phyloP scores from a whole-genome alignment of 2,113 vertebrate species.

The Misgurnus mizolepis region DNA sequence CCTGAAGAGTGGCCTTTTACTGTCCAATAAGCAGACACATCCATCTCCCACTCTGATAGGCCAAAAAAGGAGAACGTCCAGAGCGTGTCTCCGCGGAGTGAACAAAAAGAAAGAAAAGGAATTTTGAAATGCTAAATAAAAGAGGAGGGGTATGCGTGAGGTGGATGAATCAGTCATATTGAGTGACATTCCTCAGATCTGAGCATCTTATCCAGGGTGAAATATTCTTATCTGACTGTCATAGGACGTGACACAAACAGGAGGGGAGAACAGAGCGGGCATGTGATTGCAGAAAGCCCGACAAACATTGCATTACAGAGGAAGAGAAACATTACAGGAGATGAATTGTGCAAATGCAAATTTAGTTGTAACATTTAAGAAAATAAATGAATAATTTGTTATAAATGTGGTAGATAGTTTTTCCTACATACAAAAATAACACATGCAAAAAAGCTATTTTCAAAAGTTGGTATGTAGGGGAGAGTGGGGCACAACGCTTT shows the following conservation, averaged over 20 bases:
- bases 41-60: constrained; percentile 84
- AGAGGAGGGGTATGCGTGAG: constrained; percentile 51
- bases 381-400: too few relatives aligned
- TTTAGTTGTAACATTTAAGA: too few relatives aligned
- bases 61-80: constrained; percentile 80
- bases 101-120: constrained; percentile 75
- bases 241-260: constrained; percentile 88
- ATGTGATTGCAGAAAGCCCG: constrained; percentile 77
- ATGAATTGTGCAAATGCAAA: too few relatives aligned
- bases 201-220: constrained; percentile 87
- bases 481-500: too few relatives aligned
- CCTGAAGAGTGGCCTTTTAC: constrained; percentile 93
- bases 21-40: constrained; percentile 95
- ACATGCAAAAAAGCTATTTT: too few relatives aligned
- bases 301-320: constrained; percentile 74
- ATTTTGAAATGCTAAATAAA: constrained; percentile 91
- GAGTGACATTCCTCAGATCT: constrained; percentile 95
- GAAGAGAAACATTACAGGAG: neutral
- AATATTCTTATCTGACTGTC: constrained; percentile 93
- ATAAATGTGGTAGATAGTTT: too few relatives aligned
- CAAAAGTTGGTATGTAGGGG: too few relatives aligned
- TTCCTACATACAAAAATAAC: too few relatives aligned
- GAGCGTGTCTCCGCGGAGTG: constrained; percentile 73
- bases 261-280: constrained; percentile 77
- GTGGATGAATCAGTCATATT: constrained; percentile 83